Evolutionary conservation across 2,888 invertebrate species (phyloP), one percentile per base, ranked within the genome.

Genomic region (Tanypteryx hageni): DNA sequence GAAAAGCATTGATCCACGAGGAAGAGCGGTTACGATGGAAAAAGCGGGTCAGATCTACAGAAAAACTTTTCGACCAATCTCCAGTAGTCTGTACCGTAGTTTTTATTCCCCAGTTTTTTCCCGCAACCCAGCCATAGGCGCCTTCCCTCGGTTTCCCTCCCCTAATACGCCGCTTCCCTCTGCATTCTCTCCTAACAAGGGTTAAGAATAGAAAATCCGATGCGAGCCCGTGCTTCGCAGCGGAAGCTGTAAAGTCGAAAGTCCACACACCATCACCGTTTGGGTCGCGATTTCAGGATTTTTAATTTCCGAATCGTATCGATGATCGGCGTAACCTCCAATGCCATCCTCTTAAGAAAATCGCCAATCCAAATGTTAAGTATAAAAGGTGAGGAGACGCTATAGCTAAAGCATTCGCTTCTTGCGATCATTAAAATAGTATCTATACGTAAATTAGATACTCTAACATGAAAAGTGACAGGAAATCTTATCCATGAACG

Each of bases 161-260:
- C 27, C 1, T 22, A 27, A 10, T 76, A 22, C 76, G 76, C 10
- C 10, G 22, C 22, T 76, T n/a, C 76, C 22, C 76, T n/a, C 9
- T n/a, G 76, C 22, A n/a, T 27, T 27, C 11, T 76, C 76, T 13
- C 76, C 27, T 76, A 76, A 76, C 76, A 76, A 22, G 76, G 76
- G 76, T 22, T 76, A 76, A 76, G 76, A 76, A 76, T 76, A 76
- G 76, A 76, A 76, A 76, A 76, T 76, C 76, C n/a, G 76, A 76
- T 76, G 76, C 22, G 27, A 76, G 76, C n/a, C 76, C 76, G 76
- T 27, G 22, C 76, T 76, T n/a, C 27, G 76, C 76, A 76, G 76
- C 76, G 22, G 27, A 44, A 44, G 27, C 76, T 27, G 0, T 22
- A n/a, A 22, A n/a, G 76, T 76, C 8, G 76, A 44, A 76, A 22